Base-by-base conservation (phyloP, 2,113 vertebrate genomes). In the Caranx melampygus region DNA sequence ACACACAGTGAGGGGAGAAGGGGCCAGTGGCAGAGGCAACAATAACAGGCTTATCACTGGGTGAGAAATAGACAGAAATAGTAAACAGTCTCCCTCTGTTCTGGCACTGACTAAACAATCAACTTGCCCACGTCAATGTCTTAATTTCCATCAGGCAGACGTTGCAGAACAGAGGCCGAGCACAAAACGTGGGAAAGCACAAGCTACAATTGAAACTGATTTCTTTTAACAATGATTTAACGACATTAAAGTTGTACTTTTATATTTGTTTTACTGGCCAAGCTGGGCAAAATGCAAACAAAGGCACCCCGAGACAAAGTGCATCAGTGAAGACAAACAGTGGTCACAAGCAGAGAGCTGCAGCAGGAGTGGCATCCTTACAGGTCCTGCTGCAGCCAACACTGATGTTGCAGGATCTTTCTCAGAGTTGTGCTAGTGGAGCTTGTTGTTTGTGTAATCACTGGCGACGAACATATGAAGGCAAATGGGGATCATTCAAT, bases 11-110 rank as follows among this genome's bases (percentile, higher is more conserved):
- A 51, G 45, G 60, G 54, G 12, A 55, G 58, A 73, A 52, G 51
- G 33, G 73, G 62, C 47, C 68, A 67, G 61, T 67, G 12, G 45
- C 70, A 67, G 58, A 73, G 47, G 40, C 33, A 68, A 66, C 34
- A 58, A 60, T 81, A 73, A 81, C 57, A 21, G 67, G 71, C 72
- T 80, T 70, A 79, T 83, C 18, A 37, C 40, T 6, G 13, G 13
- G 45, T 34, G 66, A 71, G 42, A 82, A 82, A 75, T 3, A 59
- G 51, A 76, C 52, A 58, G 59, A 66, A 72, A 76, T 33, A 75
- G 54, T 35, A 51, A 71, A 70, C 60, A 20, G 49, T n/a, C 20
- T 63, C 34, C 42, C 52, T 21, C 55, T 42, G 59, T 45, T 61
- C 60, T 14, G 72, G 45, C 54, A 47, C 55, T 26, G 44, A 37